These are phyloP conservation scores for Perca fluviatilis DNA, from an alignment of 2,113 vertebrate species.

Conservation along the genomic window DNA sequence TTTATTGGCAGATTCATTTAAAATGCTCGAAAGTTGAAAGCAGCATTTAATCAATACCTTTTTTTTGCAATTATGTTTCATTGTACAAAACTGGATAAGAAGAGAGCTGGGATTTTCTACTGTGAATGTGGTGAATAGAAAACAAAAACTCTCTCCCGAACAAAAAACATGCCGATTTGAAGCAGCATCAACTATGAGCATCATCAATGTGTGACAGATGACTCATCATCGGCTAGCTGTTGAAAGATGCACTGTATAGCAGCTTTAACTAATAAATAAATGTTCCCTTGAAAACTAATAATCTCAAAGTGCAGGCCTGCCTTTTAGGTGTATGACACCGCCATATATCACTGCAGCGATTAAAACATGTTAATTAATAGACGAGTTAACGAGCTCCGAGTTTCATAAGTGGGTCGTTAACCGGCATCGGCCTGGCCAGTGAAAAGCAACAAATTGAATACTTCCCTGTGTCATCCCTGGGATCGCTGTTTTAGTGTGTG, in stretches of 20 bases:
- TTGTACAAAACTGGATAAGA: accelerated
- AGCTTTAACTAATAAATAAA: constrained; percentile 3
- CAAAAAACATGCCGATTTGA: neutral
- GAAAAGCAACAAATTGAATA: neutral
- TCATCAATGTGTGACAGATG: neutral
- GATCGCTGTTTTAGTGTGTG: neutral
- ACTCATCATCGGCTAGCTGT: neutral
- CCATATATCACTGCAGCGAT: constrained; percentile 23
- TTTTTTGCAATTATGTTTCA: neutral
- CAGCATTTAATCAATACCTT: constrained; percentile 10
- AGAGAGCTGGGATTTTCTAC: neutral
- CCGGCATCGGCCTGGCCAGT: accelerated
- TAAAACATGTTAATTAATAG: constrained; percentile 42
- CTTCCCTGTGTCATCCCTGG: neutral
- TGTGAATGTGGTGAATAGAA: neutral
- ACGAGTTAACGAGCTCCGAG: constrained; percentile 27
- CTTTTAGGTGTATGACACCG: neutral
- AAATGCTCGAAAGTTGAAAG: neutral
- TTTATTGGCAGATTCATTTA: neutral
- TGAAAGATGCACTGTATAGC: neutral
- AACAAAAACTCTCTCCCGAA: neutral
- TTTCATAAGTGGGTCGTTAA: neutral
- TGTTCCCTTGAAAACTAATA: neutral
- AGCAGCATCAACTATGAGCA: neutral
- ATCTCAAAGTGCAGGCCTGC: constrained; percentile 22